phyloP scores from a whole-genome alignment of 2,113 vertebrate genomes.

The Danionella cerebrum region DNA sequence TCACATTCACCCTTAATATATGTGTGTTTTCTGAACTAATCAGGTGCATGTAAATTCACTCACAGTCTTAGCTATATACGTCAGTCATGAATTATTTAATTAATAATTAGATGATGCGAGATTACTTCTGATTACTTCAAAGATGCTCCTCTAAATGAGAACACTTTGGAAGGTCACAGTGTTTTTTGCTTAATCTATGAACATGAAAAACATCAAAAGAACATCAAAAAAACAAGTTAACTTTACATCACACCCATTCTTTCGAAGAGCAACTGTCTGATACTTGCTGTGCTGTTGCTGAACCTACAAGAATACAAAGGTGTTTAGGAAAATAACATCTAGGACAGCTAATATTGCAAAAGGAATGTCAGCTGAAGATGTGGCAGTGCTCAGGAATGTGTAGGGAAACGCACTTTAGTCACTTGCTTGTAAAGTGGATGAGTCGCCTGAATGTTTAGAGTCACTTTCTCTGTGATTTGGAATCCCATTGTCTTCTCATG shows the following conservation, averaged over 20 bases:
- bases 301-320: background rate
- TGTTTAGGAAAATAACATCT: background rate
- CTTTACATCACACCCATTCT: slow-evolving; percentile 7
- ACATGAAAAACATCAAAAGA: background rate
- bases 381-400: background rate
- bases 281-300: background rate
- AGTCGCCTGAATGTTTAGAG: slow-evolving; percentile 26
- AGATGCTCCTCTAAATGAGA: background rate
- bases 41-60: background rate
- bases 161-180: background rate
- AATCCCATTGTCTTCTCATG: slow-evolving; percentile 26
- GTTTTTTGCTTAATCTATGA: background rate
- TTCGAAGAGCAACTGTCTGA: background rate
- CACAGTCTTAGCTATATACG: background rate
- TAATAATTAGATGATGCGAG: background rate
- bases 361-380: slow-evolving; percentile 26
- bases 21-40: too few species aligned
- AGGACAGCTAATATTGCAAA: slow-evolving; percentile 2
- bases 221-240: background rate
- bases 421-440: background rate
- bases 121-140: background rate
- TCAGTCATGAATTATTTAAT: background rate
- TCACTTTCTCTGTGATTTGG: slow-evolving; percentile 14
- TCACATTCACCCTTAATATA: too few species aligned
- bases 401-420: slow-evolving; percentile 14